A percentile compares a stretch with the other conserved stretches of the same genome.
Conservation (phyloP, 2,888 invertebrate genomes). For the Poecilobothrus nobilitatus region DNA sequence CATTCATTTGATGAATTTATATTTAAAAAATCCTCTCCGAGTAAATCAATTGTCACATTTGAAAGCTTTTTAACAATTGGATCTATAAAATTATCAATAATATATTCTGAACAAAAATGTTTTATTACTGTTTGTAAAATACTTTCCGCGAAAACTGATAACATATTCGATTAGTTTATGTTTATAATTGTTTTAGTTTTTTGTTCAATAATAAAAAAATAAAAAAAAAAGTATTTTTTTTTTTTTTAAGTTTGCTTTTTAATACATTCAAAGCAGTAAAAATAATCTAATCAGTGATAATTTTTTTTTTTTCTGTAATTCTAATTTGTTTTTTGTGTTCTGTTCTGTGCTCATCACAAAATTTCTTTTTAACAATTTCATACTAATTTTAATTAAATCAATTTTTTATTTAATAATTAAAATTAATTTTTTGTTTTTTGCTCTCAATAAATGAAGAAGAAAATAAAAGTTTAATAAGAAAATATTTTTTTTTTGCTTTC, state of each 20-base stretch:
- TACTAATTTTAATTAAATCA: too few species aligned
- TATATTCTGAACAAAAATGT: background rate
- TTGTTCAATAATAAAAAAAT: background rate
- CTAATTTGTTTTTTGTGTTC: background rate
- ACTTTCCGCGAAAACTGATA: conserved; percentile 3
- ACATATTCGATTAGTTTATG: background rate
- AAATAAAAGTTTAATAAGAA: too few species aligned
- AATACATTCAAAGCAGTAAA: background rate
- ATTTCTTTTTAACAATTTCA: background rate
- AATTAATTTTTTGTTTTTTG: too few species aligned
- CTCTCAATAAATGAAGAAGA: background rate
- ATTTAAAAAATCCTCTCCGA: background rate
- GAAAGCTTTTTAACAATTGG: background rate
- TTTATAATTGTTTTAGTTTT: background rate
- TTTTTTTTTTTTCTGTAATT: background rate
- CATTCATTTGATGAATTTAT: background rate
- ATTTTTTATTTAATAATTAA: too few species aligned
- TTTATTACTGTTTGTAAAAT: background rate
- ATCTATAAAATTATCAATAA: background rate
- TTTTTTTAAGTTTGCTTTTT: too few species aligned
- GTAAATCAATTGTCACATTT: background rate
- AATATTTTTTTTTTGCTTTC: background rate
- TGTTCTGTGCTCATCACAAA: too few species aligned
- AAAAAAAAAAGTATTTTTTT: too few species aligned
- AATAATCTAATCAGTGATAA: background rate